Conservation (phyloP, 2,888 invertebrate species). For the Euplexia lucipara region DNA sequence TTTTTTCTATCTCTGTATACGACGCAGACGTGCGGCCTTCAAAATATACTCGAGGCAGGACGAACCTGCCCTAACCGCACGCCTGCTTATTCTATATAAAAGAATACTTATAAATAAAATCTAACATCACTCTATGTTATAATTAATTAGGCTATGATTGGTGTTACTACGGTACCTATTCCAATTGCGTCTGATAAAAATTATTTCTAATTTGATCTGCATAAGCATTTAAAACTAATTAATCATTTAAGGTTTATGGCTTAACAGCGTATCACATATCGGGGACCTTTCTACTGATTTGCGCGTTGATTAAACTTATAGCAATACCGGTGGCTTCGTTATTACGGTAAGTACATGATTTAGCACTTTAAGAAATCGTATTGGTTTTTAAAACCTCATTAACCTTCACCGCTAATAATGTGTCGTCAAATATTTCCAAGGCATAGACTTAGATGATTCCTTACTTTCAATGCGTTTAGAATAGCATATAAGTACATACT, state of each 20-base stretch:
- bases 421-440: slow-evolving; percentile 7
- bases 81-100: slow-evolving; percentile 79
- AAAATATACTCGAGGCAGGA: slow-evolving; percentile 64
- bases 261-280: slow-evolving; percentile 77
- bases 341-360: slow-evolving; percentile 9
- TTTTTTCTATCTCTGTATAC: slow-evolving; percentile 78
- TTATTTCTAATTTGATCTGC: slow-evolving; percentile 72
- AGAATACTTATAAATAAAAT: slow-evolving; percentile 86
- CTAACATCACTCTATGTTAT: slow-evolving; percentile 88
- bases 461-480: background rate
- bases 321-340: slow-evolving; percentile 9
- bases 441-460: background rate
- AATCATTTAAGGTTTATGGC: slow-evolving; percentile 74
- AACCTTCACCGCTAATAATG: slow-evolving; percentile 26
- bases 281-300: slow-evolving; percentile 45
- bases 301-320: slow-evolving; percentile 49
- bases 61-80: slow-evolving; percentile 50
- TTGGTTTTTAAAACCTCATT: slow-evolving; percentile 37
- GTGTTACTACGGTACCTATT: slow-evolving; percentile 88
- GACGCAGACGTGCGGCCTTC: slow-evolving; percentile 70
- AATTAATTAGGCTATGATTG: slow-evolving; percentile 89
- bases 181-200: slow-evolving; percentile 70
- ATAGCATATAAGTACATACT: background rate
- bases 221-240: slow-evolving; percentile 77
- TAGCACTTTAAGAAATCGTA: slow-evolving; percentile 7